These are phyloP conservation scores for Hemitrygon akajei DNA, from an alignment of 2,797 vertebrate genomes.

Conservation along the genomic window DNA sequence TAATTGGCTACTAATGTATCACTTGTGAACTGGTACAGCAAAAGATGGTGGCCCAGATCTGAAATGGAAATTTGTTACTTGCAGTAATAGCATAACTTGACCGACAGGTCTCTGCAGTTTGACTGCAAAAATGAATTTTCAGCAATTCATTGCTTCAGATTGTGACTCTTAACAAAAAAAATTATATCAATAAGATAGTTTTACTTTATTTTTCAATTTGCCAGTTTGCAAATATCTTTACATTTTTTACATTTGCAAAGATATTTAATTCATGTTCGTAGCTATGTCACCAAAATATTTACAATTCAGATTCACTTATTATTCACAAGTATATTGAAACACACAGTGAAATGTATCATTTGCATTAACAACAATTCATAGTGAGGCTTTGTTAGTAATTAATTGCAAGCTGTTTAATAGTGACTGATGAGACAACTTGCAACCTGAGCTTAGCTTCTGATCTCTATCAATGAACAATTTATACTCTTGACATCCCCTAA, in stretches of 20 bases:
- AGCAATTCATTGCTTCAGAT: not conserved
- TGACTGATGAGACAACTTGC: not conserved
- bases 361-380: not conserved
- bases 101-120: not conserved
- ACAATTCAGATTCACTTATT: not conserved
- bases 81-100: not conserved
- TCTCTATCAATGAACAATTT: not conserved
- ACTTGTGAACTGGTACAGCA: not conserved
- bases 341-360: too few relatives aligned
- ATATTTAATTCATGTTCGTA: not conserved
- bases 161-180: not conserved
- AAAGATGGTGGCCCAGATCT: not conserved
- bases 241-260: not conserved
- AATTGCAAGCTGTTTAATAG: not conserved
- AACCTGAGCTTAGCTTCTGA: not conserved
- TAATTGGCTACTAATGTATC: not conserved
- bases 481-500: not conserved
- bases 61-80: not conserved
- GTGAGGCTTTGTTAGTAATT: not conserved
- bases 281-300: not conserved
- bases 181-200: not conserved
- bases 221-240: too few relatives aligned
- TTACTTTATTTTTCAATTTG: not conserved
- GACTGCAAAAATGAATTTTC: not conserved
- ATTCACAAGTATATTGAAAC: too few relatives aligned